These are phyloP conservation scores for Drosophila virilis DNA, from an alignment of 1,140 invertebrate genomes.

Conservation along the genomic window DNA sequence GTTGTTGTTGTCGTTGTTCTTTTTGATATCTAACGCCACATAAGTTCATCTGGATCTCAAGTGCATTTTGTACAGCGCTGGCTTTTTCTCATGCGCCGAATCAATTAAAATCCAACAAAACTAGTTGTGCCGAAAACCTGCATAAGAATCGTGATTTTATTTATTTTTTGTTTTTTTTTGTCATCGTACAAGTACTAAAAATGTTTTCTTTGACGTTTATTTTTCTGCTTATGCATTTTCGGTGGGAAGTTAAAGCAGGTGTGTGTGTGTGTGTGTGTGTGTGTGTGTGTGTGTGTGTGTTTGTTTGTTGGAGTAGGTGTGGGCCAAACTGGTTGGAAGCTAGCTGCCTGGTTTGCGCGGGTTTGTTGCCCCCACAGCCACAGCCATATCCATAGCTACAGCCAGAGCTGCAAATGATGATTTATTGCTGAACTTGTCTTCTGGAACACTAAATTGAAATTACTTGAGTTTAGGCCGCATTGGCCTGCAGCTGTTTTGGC, in stretches of 20 bases:
- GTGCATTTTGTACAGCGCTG: conserved; percentile 60
- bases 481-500: conserved; percentile 30
- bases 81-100: conserved; percentile 71
- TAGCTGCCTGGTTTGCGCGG: conserved; percentile 22
- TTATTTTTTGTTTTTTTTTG: conserved; percentile 52
- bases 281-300: conserved; percentile 46
- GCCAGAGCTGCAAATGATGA: conserved; percentile 57
- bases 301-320: conserved; percentile 66
- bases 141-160: conserved; percentile 75
- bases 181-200: conserved; percentile 54
- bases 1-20: conserved; percentile 17
- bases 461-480: conserved; percentile 38
- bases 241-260: conserved; percentile 60
- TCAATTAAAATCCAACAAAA: conserved; percentile 73
- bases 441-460: conserved; percentile 65
- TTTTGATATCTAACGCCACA: conserved; percentile 59
- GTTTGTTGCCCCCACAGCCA: conserved; percentile 50
- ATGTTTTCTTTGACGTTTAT: conserved; percentile 71
- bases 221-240: conserved; percentile 67
- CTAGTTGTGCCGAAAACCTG: conserved; percentile 77
- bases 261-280: conserved; percentile 29
- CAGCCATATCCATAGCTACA: not conserved
- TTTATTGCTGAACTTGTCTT: conserved; percentile 80
- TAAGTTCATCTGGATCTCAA: conserved; percentile 82
- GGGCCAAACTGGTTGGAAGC: conserved; percentile 73